A percentile compares a stretch with the other conserved stretches of the same genome.
phyloP scores from a whole-genome alignment of 2,888 invertebrate species.

The Caenorhabditis imperialis region DNA sequence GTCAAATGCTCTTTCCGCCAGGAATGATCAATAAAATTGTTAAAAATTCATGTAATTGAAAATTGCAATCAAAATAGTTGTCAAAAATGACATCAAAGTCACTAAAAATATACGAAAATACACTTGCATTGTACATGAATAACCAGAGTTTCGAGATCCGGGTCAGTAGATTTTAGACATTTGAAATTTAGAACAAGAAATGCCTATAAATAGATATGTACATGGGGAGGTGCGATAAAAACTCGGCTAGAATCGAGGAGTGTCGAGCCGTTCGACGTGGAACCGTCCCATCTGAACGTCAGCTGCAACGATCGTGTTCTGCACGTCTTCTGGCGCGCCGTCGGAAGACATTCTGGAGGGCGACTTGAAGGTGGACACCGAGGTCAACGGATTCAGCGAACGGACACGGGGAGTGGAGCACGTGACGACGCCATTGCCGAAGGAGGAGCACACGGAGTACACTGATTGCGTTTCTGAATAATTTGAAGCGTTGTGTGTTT shows the following conservation, averaged over 20 bases:
- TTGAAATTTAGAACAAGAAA: no score
- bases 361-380: slow-evolving; percentile 36
- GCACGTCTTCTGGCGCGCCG: slow-evolving; percentile 5
- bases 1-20: no score
- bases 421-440: slow-evolving; percentile 38
- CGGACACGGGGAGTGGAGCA: slow-evolving; percentile 39
- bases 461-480: slow-evolving; percentile 48
- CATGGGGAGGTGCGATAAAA: background rate
- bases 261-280: slow-evolving; percentile 33
- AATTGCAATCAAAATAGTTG: no score
- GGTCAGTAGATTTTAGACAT: no score
- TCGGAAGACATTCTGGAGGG: background rate
- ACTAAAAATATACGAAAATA: no score
- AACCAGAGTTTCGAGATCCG: no score
- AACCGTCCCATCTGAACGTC: slow-evolving; percentile 28
- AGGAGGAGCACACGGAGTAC: slow-evolving; percentile 49
- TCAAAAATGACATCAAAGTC: no score
- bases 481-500: background rate
- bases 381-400: background rate
- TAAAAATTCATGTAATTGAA: no score
- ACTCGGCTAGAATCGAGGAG: slow-evolving; percentile 3
- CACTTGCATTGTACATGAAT: no score
- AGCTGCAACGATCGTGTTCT: slow-evolving; percentile 11
- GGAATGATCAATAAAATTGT: no score
- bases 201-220: no score